These are phyloP conservation scores for Beris chalybata DNA, from an alignment of 2,888 invertebrate species.

Conservation along the genomic window DNA sequence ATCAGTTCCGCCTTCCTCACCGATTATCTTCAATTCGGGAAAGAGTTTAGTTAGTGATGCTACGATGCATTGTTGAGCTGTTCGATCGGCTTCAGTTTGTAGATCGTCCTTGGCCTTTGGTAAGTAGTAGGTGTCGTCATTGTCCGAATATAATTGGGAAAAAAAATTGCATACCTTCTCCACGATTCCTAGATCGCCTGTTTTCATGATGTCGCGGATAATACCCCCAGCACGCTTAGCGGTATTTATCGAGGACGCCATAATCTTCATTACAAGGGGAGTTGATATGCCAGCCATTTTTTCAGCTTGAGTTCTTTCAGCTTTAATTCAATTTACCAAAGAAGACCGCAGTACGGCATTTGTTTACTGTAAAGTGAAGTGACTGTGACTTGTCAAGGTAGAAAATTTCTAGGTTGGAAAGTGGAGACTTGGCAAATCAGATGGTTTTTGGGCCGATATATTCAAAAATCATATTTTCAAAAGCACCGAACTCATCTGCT, in stretches of 20 bases:
- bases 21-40: slow-evolving; percentile 81
- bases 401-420: too few species aligned
- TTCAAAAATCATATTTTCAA: too few species aligned
- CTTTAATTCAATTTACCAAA: too few species aligned
- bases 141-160: not conserved
- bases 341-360: too few species aligned
- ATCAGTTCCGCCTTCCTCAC: slow-evolving; percentile 81
- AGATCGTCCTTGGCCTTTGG: slow-evolving; percentile 84
- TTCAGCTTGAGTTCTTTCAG: too few species aligned
- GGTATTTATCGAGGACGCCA: slow-evolving; percentile 58
- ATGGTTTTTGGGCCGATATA: too few species aligned
- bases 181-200: slow-evolving; percentile 87
- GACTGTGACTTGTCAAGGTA: too few species aligned
- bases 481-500: too few species aligned
- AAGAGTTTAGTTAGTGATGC: slow-evolving; percentile 83
- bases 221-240: slow-evolving; percentile 86
- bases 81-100: slow-evolving; percentile 97
- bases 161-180: slow-evolving; percentile 70
- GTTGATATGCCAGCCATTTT: slow-evolving; percentile 16
- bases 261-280: slow-evolving; percentile 48
- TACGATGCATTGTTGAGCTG: slow-evolving; percentile 91
- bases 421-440: too few species aligned
- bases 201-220: slow-evolving; percentile 85
- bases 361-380: too few species aligned
- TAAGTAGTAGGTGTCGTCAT: not conserved